Percentiles rank a stretch among this genome's conserved stretches.
phyloP scores from a whole-genome alignment of 2,113 vertebrate species.

The Synchiropus splendidus region DNA sequence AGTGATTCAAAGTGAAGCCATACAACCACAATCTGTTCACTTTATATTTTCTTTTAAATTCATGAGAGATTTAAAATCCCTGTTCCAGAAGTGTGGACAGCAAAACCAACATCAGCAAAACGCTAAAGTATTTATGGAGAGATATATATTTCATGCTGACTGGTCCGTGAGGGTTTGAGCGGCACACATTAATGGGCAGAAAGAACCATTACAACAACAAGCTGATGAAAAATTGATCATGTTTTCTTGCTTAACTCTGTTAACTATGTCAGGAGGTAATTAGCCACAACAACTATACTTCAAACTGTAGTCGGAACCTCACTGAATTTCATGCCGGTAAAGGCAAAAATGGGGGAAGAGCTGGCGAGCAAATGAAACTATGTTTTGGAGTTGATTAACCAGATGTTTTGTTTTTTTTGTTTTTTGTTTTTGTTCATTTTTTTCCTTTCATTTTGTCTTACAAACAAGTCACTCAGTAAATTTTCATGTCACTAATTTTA shows the following conservation, averaged over 20 bases:
- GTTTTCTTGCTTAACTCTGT: conserved; percentile 62
- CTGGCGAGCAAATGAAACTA: too few relatives aligned
- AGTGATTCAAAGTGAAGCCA: too few relatives aligned
- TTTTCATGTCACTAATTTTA: too few relatives aligned
- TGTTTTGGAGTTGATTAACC: too few relatives aligned
- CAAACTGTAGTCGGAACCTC: conserved; percentile 9
- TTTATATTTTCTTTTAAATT: too few relatives aligned
- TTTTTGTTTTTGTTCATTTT: too few relatives aligned
- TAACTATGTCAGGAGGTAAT: conserved; percentile 59
- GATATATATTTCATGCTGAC: conserved; percentile 74
- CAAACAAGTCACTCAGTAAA: too few relatives aligned
- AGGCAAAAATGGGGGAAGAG: too few relatives aligned
- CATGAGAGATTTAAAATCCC: not conserved
- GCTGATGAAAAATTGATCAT: conserved; percentile 66
- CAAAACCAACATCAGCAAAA: conserved; percentile 24
- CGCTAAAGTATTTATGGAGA: conserved; percentile 69
- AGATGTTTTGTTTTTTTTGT: too few relatives aligned
- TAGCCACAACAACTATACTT: conserved; percentile 35
- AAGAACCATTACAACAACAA: conserved; percentile 67
- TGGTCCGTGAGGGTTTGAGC: conserved; percentile 66
- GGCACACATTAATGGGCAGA: conserved; percentile 68
- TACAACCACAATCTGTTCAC: too few relatives aligned
- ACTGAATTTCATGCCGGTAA: not conserved
- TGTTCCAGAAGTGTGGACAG: conserved; percentile 17
- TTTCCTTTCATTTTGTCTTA: too few relatives aligned